These are phyloP conservation scores for Anas bahamensis DNA, from an alignment of 2,797 vertebrate genomes.

Conservation along the genomic window DNA sequence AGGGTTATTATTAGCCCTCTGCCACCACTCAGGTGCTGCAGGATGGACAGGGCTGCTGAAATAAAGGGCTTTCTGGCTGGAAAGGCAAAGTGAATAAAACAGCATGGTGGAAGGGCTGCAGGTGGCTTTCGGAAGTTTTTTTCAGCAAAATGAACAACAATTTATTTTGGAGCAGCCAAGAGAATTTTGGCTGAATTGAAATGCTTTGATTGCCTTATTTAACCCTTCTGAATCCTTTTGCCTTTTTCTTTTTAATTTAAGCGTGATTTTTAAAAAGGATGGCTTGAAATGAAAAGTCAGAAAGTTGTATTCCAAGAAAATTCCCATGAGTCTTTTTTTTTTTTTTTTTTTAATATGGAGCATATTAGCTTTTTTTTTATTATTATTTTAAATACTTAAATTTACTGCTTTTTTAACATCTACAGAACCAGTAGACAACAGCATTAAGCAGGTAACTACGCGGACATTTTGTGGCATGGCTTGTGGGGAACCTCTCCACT, in stretches of 20 bases:
- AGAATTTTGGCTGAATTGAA: slow-evolving; percentile 24
- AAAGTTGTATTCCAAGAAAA: not conserved
- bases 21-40: not conserved
- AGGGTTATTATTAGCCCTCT: slow-evolving; percentile 44
- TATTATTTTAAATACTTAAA: not conserved
- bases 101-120: slow-evolving; percentile 26
- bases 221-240: not conserved
- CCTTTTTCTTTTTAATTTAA: not conserved
- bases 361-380: not conserved
- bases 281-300: not conserved
- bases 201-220: not conserved
- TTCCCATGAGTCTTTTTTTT: not conserved
- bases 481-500: not conserved
- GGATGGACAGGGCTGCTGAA: slow-evolving; percentile 31
- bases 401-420: not conserved
- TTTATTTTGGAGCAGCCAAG: slow-evolving; percentile 27
- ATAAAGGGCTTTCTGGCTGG: slow-evolving; percentile 4
- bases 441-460: not conserved
- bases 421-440: not conserved
- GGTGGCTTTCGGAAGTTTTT: slow-evolving; percentile 36
- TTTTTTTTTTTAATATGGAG: not conserved
- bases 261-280: not conserved
- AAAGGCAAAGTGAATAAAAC: slow-evolving; percentile 35
- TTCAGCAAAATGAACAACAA: slow-evolving; percentile 37
- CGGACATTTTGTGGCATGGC: not conserved